These are phyloP conservation scores for Scaeva pyrastri DNA, from an alignment of 2,888 invertebrate species.

Conservation along the genomic window DNA sequence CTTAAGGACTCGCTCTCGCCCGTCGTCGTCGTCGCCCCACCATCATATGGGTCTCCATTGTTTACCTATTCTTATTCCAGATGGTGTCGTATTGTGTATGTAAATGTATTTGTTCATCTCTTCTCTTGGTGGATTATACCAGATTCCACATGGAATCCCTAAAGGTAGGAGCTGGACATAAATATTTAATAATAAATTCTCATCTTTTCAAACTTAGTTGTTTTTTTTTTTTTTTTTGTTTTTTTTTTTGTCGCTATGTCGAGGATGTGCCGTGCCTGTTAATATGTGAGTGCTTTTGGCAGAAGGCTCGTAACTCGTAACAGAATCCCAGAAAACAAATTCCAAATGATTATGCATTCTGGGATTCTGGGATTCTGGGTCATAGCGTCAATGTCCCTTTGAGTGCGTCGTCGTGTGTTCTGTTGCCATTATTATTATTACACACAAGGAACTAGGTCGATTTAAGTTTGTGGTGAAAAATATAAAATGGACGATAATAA, in stretches of 20 bases:
- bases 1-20: constrained; percentile 36
- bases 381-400: constrained; percentile 69
- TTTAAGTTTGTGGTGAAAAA: constrained; percentile 29
- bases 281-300: constrained; percentile 34
- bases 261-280: neutral
- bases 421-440: constrained; percentile 16
- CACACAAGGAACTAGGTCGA: constrained; percentile 49
- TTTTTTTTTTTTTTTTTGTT: constrained; percentile 13
- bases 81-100: constrained; percentile 55
- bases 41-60: constrained; percentile 25
- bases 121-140: constrained; percentile 46
- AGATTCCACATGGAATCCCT: constrained; percentile 30
- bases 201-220: constrained; percentile 43
- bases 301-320: constrained; percentile 47
- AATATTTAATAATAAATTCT: constrained; percentile 68
- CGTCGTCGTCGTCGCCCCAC: neutral
- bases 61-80: constrained; percentile 19
- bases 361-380: constrained; percentile 70
- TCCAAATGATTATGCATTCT: constrained; percentile 57
- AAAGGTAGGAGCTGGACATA: constrained; percentile 64
- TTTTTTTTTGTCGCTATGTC: too few species aligned
- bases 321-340: constrained; percentile 25
- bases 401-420: constrained; percentile 61
- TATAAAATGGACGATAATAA: constrained; percentile 28
- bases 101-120: constrained; percentile 63